Percentiles rank a stretch among this genome's conserved stretches.
Conservation (phyloP, 2,888 invertebrate genomes). For the Drosophila suboccidentalis region DNA sequence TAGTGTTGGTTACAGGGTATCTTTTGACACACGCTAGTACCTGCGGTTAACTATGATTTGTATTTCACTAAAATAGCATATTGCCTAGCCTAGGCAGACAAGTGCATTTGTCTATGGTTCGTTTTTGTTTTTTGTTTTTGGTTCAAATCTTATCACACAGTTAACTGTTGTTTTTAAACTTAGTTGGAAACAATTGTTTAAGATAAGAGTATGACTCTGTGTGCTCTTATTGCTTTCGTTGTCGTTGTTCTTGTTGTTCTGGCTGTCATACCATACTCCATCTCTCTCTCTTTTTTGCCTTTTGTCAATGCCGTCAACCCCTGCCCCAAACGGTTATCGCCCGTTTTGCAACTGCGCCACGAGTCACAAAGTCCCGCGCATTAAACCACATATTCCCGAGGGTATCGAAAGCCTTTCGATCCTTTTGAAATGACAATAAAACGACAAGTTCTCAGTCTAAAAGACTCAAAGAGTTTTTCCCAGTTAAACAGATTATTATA, state of each 20-base stretch:
- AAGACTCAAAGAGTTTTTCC: background rate
- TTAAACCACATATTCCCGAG: constrained; percentile 11
- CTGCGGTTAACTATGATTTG: constrained; percentile 7
- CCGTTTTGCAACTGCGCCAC: constrained; percentile 40
- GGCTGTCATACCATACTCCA: constrained; percentile 34
- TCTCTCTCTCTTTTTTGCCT: constrained; percentile 31
- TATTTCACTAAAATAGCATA: constrained; percentile 38
- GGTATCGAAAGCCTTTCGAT: constrained; percentile 9
- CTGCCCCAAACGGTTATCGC: constrained; percentile 43
- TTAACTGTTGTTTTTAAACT: constrained; percentile 77
- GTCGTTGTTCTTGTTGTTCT: constrained; percentile 5
- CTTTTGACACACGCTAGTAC: constrained; percentile 1
- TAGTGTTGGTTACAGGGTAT: constrained; percentile 14
- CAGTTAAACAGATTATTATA: background rate
- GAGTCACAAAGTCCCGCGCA: constrained; percentile 13
- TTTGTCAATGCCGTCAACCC: constrained; percentile 39
- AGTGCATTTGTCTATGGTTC: constrained; percentile 59
- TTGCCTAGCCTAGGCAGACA: constrained; percentile 44
- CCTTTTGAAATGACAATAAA: constrained; percentile 9
- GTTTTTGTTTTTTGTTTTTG: constrained; percentile 12
- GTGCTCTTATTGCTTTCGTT: constrained; percentile 31
- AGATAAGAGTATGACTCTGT: constrained; percentile 64
- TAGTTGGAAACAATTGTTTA: constrained; percentile 55
- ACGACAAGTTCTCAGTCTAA: background rate
- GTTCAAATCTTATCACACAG: constrained; percentile 68